These are phyloP conservation scores for Solenopsis invicta DNA, from an alignment of 1,140 invertebrate species.

Conservation along the genomic window DNA sequence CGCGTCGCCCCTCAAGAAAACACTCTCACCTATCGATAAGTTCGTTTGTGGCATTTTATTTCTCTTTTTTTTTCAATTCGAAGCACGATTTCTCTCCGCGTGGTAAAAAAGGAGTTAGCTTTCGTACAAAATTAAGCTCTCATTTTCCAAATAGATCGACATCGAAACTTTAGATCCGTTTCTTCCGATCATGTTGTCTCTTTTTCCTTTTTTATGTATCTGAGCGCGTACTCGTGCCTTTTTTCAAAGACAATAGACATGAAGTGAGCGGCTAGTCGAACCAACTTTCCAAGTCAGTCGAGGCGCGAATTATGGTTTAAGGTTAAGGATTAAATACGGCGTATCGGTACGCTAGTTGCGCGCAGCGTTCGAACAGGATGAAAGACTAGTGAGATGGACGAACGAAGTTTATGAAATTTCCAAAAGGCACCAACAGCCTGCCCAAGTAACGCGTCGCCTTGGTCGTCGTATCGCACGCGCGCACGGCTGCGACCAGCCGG, in stretches of 20 bases:
- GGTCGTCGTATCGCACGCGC: slow-evolving; percentile 70
- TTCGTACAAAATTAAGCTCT: neutral
- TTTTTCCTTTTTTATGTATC: neutral
- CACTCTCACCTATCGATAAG: slow-evolving; percentile 57
- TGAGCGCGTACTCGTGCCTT: neutral
- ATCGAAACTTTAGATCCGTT: neutral
- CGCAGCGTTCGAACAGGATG: neutral
- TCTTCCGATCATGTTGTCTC: neutral
- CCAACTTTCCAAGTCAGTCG: neutral
- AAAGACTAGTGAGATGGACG: neutral
- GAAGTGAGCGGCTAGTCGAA: neutral
- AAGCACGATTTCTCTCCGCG: neutral
- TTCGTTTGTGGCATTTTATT: slow-evolving; percentile 19
- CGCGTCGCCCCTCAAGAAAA: slow-evolving; percentile 41
- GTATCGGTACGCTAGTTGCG: too few relatives aligned
- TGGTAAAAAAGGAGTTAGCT: too few relatives aligned
- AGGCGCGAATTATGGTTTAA: neutral
- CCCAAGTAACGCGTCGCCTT: slow-evolving; percentile 67
- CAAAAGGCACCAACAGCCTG: slow-evolving; percentile 55
- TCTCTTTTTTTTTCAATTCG: neutral
- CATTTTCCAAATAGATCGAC: too few relatives aligned
- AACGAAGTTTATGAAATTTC: slow-evolving; percentile 50
- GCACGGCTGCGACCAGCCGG: slow-evolving; percentile 37
- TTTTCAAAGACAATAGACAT: neutral
- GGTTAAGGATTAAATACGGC: neutral